A percentile compares a stretch with the other conserved stretches of the same genome.
Conservation (phyloP, 2,888 invertebrate genomes). For the Tenthredo livida region DNA sequence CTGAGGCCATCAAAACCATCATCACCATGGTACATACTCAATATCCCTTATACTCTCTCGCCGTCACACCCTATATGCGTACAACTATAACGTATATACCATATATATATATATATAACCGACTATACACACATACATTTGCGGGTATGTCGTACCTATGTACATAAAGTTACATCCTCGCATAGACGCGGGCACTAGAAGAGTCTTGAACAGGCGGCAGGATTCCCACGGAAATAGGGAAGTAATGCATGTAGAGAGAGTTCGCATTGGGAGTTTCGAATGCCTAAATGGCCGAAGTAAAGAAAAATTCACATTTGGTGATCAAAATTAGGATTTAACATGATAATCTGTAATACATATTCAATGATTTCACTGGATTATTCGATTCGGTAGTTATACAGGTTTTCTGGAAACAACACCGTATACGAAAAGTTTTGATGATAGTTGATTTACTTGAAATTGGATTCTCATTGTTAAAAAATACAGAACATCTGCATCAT, state of each 20-base stretch:
- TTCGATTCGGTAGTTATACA: background rate
- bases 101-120: background rate
- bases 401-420: background rate
- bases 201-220: background rate
- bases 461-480: background rate
- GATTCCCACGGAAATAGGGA: constrained; percentile 20
- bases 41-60: constrained; percentile 6
- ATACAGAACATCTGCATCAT: background rate
- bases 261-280: background rate
- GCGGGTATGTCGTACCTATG: background rate
- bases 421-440: background rate
- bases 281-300: background rate
- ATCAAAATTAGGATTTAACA: background rate
- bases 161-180: background rate
- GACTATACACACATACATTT: background rate
- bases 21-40: constrained; percentile 80
- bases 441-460: background rate
- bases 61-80: background rate
- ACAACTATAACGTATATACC: background rate
- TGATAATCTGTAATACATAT: background rate
- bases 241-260: background rate
- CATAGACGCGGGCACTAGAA: background rate
- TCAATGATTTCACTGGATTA: background rate
- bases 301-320: background rate
- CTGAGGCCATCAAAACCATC: constrained; percentile 90